phyloP scores from a whole-genome alignment of 2,113 vertebrate species.

The Toxotes chatareus region DNA sequence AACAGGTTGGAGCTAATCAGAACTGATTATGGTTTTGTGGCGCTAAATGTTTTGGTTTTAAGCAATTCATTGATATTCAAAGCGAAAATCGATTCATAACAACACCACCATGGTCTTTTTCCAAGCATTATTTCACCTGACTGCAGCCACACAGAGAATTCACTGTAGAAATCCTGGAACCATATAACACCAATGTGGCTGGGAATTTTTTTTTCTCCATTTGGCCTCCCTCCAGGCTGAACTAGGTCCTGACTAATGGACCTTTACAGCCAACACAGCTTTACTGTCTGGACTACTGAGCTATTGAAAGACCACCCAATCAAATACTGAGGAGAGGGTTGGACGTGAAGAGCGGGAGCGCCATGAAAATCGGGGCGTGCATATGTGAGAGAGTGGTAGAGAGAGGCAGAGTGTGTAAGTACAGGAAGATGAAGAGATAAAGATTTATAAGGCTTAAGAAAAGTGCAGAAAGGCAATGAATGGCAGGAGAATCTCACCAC shows the following conservation, averaged over 20 bases:
- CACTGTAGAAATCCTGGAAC: not conserved
- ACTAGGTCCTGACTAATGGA: slow-evolving; percentile 55
- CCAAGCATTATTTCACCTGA: not conserved
- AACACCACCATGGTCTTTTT: not conserved
- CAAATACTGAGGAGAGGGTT: slow-evolving; percentile 12
- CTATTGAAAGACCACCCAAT: slow-evolving; percentile 40
- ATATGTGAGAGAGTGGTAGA: not conserved
- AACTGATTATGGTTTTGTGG: not conserved
- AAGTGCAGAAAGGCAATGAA: not conserved
- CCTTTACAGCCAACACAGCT: slow-evolving; percentile 38
- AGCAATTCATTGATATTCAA: not conserved
- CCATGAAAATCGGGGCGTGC: not conserved
- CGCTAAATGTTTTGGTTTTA: not conserved
- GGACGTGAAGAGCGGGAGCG: slow-evolving; percentile 4
- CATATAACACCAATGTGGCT: slow-evolving; percentile 3
- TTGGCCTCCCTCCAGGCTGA: slow-evolving; percentile 37
- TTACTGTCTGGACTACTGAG: slow-evolving; percentile 30
- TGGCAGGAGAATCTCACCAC: not conserved
- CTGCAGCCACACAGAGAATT: not conserved
- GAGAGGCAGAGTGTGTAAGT: not conserved
- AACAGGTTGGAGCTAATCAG: no score
- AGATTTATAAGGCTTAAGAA: slow-evolving; percentile 5
- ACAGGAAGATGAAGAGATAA: not conserved
- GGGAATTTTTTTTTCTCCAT: slow-evolving; percentile 10
- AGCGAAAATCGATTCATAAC: not conserved